These are phyloP conservation scores for Glaucopsyche alexis DNA, from an alignment of 2,888 invertebrate genomes.

Conservation along the genomic window DNA sequence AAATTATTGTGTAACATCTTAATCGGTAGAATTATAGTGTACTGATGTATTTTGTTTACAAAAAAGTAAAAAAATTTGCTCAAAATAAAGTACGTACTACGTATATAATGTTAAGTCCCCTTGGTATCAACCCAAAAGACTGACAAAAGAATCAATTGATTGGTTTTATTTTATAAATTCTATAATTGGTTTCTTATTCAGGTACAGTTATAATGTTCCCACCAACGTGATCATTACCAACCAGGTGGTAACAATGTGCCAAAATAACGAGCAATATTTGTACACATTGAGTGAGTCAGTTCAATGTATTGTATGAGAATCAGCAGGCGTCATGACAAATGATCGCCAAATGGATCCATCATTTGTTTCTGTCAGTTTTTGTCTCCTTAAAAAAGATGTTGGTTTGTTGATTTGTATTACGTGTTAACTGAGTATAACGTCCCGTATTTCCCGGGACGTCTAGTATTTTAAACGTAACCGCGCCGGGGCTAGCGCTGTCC, in stretches of 20 bases:
- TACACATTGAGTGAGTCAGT: not conserved
- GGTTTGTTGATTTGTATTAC: not conserved
- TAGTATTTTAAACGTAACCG: not conserved
- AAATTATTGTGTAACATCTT: too few species aligned
- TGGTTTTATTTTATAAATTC: not conserved
- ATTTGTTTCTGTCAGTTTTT: not conserved
- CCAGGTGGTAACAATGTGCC: not conserved
- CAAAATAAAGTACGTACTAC: too few species aligned
- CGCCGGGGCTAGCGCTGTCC: too few species aligned
- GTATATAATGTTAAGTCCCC: too few species aligned
- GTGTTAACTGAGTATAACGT: not conserved
- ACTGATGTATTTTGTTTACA: too few species aligned
- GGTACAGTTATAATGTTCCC: not conserved
- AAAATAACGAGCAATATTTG: slow-evolving; percentile 6
- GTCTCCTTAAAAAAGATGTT: not conserved
- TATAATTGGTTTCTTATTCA: not conserved
- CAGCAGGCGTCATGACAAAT: slow-evolving; percentile 1
- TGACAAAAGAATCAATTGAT: not conserved
- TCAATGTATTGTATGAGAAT: not conserved
- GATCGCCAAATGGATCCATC: not conserved
- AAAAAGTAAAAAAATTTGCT: too few species aligned
- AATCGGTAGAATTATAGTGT: too few species aligned
- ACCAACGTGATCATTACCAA: not conserved
- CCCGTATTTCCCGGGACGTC: too few species aligned
- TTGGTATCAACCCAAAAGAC: too few species aligned